A percentile compares a stretch with the other conserved stretches of the same genome.
Conservation (phyloP, 2,888 invertebrate species). For the Andrena minutula region DNA sequence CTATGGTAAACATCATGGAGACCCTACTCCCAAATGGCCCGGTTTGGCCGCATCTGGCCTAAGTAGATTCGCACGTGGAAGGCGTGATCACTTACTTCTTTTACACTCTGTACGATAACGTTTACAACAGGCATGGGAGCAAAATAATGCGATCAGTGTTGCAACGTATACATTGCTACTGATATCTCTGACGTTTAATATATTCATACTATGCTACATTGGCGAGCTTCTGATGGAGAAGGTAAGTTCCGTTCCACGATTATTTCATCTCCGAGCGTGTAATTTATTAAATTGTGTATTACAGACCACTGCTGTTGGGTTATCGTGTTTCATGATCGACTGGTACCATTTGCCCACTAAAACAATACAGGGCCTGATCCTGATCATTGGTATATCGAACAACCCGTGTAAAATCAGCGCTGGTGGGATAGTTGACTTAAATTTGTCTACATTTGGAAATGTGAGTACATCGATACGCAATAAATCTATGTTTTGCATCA, state of each 20-base stretch:
- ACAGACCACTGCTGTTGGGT: conserved; percentile 63
- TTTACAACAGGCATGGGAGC: conserved; percentile 61
- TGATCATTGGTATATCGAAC: conserved; percentile 74
- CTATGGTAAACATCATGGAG: too few relatives aligned
- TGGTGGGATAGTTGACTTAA: conserved; percentile 74
- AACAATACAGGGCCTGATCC: conserved; percentile 63
- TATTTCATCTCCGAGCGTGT: not conserved
- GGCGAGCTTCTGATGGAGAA: conserved; percentile 66
- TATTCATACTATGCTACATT: conserved; percentile 69
- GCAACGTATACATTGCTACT: conserved; percentile 57
- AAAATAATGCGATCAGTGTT: conserved; percentile 37
- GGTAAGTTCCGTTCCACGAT: conserved; percentile 38
- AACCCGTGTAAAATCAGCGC: conserved; percentile 75
- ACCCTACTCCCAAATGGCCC: too few relatives aligned
- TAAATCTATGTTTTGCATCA: too few relatives aligned
- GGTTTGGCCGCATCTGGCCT: too few relatives aligned
- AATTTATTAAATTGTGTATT: not conserved
- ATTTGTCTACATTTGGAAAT: conserved; percentile 71
- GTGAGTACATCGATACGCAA: conserved; percentile 36
- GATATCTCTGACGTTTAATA: conserved; percentile 61
- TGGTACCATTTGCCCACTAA: conserved; percentile 70
- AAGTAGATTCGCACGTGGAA: not conserved
- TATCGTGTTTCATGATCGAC: conserved; percentile 65
- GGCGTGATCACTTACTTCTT: not conserved
- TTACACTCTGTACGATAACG: not conserved